Base-by-base conservation (phyloP, 2,797 vertebrate genomes). In the Dromococcyx pavoninus region DNA sequence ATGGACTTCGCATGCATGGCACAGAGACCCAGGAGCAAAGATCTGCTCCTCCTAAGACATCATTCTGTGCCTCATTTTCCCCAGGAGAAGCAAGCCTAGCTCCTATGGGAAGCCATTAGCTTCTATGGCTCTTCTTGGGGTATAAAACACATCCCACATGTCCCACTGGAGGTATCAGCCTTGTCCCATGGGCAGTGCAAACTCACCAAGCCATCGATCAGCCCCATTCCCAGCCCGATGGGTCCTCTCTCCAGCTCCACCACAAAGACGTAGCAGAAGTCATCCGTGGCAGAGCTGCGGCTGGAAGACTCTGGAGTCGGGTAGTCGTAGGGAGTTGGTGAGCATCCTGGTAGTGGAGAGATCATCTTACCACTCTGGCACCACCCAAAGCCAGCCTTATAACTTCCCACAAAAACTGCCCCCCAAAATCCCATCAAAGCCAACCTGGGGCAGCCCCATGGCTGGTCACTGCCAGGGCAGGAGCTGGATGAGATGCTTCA, bases 171-270 rank as follows among this genome's bases (percentile, higher is more conserved):
- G 8, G 18, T 30, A 32, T 1, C 50, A n/a, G 35, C 35, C 48
- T 53, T 25, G 18, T 24, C 54, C 37, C 2, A 0, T 0, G 1
- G 9, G 4, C 5, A 2, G 41, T 9, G 37, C 13, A 21, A 35
- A 97, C 99, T 99, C 97, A 99, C 99, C 98, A 99, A 97, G 43
- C 99, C 99, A 0, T 99, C 99, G 1, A 99, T 99, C 93, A 99
- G 98, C 96, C 99, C 99, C 99, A 99, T 99, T 25, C 99, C 99
- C 88, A 99, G 98, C 93, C 99, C 99, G 0, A 98, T 98, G 46
- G 99, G 99, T 92, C 99, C 99, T 62, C 99, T 98, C 96, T 99
- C 98, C 97, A 99, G 98, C 97, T 99, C 99, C 98, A 99, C 99
- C 98, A 98, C 98, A 84, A 99, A 99, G 96, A 99, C 98, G 50